Evolutionary conservation across 1,140 invertebrate species (phyloP), one percentile per base, ranked within the genome.

Genomic region (Wasmannia auropunctata): DNA sequence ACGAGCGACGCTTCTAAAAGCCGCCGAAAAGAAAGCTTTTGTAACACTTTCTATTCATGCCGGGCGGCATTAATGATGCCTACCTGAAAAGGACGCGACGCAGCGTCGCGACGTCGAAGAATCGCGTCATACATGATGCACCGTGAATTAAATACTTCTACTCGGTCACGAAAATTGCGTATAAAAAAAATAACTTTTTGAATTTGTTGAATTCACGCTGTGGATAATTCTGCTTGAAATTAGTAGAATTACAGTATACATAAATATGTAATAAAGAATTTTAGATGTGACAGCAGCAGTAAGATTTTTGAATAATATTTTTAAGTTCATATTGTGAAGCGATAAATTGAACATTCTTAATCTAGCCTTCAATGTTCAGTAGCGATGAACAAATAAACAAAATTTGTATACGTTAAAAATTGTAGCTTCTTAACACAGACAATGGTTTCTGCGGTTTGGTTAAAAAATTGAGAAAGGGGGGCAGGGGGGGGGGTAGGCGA

Each of bases 11-110:
- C 37, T 14, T 58, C 74, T 72, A 46, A 58, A 81, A 72, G 51
- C 51, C 31, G 31, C 76, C 67, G 19, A 83, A 83, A 83, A 83
- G 67, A 72, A 83, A 83, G 37, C 79, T 83, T 83, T 83, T 83
- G 51, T 60, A 58, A 14, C 40, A 58, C n/a, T 19, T 43, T 49
- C 65, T 7, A 72, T 83, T 83, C 79, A 83, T 11, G 22, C 14
- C 37, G 14, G 34, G 14, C n/a, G 60, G 14, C 56, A 83, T 83
- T 83, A 83, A 74, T 22, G 67, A 19, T 22, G 54, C 51, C 65
- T 72, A 58, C 7, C n/a, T 60, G 40, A 83, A 83, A 74, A 34
- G 14, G n/a, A 43, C n/a, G 49, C 63, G 51, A 46, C 22, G 19
- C 14, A 34, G 3, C 22, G 3, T 69, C 31, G 46, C 22, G 34